These are phyloP conservation scores for Heliconius hewitsoni DNA, from an alignment of 1,140 invertebrate species.

Conservation along the genomic window DNA sequence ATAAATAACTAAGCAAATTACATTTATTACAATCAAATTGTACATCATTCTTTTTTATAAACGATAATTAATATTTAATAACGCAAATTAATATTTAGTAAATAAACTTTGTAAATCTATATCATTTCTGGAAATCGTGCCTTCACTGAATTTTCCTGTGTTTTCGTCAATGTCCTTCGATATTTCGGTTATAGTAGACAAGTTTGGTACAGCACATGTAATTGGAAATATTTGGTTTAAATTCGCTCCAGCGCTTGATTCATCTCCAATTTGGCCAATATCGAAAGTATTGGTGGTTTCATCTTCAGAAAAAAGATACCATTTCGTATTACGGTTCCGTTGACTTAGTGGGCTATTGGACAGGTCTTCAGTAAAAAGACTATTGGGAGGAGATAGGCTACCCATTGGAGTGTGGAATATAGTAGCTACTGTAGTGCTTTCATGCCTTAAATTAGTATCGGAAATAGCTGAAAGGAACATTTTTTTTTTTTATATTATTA, in stretches of 20 bases:
- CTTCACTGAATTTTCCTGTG: slow-evolving; percentile 26
- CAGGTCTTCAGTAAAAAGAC: slow-evolving; percentile 70
- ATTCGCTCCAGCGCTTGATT: slow-evolving; percentile 47
- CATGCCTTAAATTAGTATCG: neutral
- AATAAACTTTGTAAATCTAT: slow-evolving; percentile 40
- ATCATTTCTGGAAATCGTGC: slow-evolving; percentile 38
- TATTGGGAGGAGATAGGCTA: slow-evolving; percentile 43
- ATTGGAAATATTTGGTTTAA: slow-evolving; percentile 68
- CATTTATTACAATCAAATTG: neutral
- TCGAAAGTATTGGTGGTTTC: slow-evolving; percentile 53
- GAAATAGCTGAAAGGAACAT: neutral
- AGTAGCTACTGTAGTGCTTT: neutral
- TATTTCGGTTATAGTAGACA: slow-evolving; percentile 69
- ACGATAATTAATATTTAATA: neutral
- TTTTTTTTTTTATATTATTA: neutral
- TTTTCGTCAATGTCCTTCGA: slow-evolving; percentile 55
- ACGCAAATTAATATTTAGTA: slow-evolving; percentile 15
- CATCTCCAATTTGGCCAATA: slow-evolving; percentile 12
- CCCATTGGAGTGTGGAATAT: slow-evolving; percentile 37
- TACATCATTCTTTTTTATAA: slow-evolving; percentile 1
- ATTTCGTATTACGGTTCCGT: slow-evolving; percentile 42
- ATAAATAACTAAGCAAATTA: too few species aligned
- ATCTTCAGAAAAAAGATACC: slow-evolving; percentile 70
- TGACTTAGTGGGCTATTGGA: slow-evolving; percentile 47
- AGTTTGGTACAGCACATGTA: slow-evolving; percentile 62